Evolutionary conservation across 2,888 invertebrate species (phyloP).

Genomic region (Scaptomyza caliginosa): DNA sequence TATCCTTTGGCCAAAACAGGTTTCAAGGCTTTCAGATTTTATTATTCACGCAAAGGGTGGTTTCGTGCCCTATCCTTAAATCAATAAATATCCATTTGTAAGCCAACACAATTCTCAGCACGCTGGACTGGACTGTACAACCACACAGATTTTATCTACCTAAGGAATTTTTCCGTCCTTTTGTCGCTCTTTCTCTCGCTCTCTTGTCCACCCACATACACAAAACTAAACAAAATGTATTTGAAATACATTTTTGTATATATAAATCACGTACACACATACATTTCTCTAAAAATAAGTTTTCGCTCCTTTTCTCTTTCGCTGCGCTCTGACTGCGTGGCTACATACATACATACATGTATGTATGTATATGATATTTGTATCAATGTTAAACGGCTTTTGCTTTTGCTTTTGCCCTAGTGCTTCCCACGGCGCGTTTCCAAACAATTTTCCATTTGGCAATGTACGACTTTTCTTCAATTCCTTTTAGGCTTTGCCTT

Average conservation of each 20-base stretch:
- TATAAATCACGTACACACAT: slow-evolving; percentile 62
- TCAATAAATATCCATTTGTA: slow-evolving; percentile 24
- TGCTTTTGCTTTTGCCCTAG: slow-evolving; percentile 57
- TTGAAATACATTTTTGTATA: slow-evolving; percentile 56
- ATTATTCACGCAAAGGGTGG: slow-evolving; percentile 39
- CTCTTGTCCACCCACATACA: slow-evolving; percentile 54
- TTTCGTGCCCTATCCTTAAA: slow-evolving; percentile 52
- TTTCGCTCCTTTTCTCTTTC: slow-evolving; percentile 29
- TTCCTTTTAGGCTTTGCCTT: slow-evolving; percentile 74
- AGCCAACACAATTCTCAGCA: slow-evolving; percentile 61
- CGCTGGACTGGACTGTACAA: slow-evolving; percentile 58
- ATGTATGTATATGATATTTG: slow-evolving; percentile 32
- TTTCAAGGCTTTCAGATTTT: no score
- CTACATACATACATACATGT: no score
- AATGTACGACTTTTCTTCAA: slow-evolving; percentile 40
- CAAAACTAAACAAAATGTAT: slow-evolving; percentile 20
- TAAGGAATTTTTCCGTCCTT: slow-evolving; percentile 31
- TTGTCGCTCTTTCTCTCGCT: no score
- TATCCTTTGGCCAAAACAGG: slow-evolving; percentile 71
- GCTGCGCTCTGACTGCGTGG: slow-evolving; percentile 9
- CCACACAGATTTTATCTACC: slow-evolving; percentile 9
- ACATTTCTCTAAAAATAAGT: slow-evolving; percentile 69
- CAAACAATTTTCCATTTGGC: slow-evolving; percentile 49
- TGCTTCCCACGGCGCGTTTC: slow-evolving; percentile 72
- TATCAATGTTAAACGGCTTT: no score